Percentiles rank a stretch among this genome's conserved stretches.
phyloP scores from a whole-genome alignment of 2,113 vertebrate genomes.

The Gavialis gangeticus region DNA sequence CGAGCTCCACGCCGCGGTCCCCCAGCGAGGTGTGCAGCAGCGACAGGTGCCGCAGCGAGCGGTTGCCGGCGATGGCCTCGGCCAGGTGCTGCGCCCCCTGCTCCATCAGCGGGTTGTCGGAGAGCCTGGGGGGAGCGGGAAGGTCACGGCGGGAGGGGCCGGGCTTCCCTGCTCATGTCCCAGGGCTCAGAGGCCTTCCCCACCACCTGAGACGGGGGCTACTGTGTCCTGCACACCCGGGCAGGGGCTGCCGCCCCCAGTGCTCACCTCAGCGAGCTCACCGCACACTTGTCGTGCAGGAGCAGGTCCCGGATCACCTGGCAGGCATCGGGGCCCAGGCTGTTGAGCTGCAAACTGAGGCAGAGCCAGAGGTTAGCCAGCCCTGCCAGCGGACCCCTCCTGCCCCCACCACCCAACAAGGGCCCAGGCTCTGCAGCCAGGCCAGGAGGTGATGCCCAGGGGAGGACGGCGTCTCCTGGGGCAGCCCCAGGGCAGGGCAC shows the following conservation, averaged over 20 bases:
- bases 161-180: neutral
- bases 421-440: neutral
- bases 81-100: conserved; percentile 81
- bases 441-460: neutral
- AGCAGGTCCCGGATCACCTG: conserved; percentile 87
- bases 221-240: too few relatives aligned
- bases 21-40: conserved; percentile 91
- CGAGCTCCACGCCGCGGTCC: conserved; percentile 80
- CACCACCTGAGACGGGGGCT: too few relatives aligned
- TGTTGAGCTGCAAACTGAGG: conserved; percentile 93
- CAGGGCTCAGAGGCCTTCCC: neutral
- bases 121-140: conserved; percentile 79
- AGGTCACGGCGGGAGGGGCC: neutral
- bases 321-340: conserved; percentile 90
- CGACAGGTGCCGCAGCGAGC: conserved; percentile 84
- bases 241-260: too few relatives aligned
- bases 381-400: neutral
- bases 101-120: conserved; percentile 87
- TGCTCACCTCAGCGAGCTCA: conserved; percentile 83
- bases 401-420: neutral
- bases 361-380: accelerated
- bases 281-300: conserved; percentile 85
- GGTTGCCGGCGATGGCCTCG: conserved; percentile 86
- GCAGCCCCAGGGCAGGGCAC: neutral
- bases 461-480: neutral